Evolutionary conservation across 2,113 vertebrate species (phyloP), one percentile per base, ranked within the genome.

Genomic region (Megaceryle torquata): DNA sequence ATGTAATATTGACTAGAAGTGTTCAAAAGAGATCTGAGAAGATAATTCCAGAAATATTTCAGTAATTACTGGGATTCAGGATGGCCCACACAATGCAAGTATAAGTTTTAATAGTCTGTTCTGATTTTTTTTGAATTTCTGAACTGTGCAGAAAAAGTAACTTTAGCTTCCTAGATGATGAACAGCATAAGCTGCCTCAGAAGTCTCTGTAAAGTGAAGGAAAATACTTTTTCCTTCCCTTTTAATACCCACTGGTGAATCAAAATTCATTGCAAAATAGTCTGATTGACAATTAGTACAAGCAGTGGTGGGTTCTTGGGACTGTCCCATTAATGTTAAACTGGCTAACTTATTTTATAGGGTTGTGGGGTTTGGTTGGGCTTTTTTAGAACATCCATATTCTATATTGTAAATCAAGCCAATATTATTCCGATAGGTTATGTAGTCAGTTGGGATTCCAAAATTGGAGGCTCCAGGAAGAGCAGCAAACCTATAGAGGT

Each of bases 81-180:
- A 94, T 80, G 28, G 11, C 24, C n/a, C 81, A n/a, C 10, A 10
- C 8, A 43, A 54, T 51, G 8, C 22, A 82, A 89, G 31, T 17
- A 61, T 82, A 29, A 53, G 7, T 70, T 86, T 25, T 71, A 74
- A 71, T 70, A 28, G 3, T 89, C 33, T 2, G 1, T 80, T 91
- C 21, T 19, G 15, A 2, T 12, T 46, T 46, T 28, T 82, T 85
- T 54, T 53, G 15, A 28, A 57, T 13, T 85, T 57, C 12, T 57
- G 37, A 89, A 74, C 18, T 39, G 2, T 35, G 26, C 46, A 54
- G 29, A 19, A 80, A 59, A 64, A 80, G 5, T 39, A 43, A 3
- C 4, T 21, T 50, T 75, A 82, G 9, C 20, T 76, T 8, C 1
- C 0, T 41, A 37, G 16, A 29, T 1, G 0, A 3, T 37, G 8